Evolutionary conservation across 1,140 invertebrate genomes (phyloP).

Genomic region (Chionoecetes opilio): DNA sequence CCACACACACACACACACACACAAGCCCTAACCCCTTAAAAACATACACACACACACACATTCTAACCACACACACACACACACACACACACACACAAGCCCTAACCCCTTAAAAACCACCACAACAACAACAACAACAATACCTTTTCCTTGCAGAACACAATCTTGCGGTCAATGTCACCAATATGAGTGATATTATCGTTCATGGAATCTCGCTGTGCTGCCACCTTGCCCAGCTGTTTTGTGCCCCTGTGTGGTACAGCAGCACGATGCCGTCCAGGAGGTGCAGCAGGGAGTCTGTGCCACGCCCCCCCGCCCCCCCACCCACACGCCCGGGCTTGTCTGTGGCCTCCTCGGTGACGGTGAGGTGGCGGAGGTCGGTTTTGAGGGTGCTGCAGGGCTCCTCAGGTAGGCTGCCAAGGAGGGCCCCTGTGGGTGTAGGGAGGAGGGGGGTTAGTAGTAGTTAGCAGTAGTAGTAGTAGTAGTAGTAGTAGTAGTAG

Average conservation of each 20-base stretch:
- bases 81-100: too few species aligned
- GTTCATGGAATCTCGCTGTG: conserved; percentile 86
- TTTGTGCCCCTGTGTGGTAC: conserved; percentile 89
- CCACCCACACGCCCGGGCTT: conserved; percentile 42
- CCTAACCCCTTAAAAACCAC: neutral
- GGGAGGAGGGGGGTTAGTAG: too few species aligned
- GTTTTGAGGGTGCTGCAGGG: too few species aligned
- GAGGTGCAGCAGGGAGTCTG: conserved; percentile 85
- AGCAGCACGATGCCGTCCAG: conserved; percentile 89
- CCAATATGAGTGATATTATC: conserved; percentile 86
- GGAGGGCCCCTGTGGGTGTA: too few species aligned
- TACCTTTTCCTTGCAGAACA: conserved; percentile 81
- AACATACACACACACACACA: too few species aligned
- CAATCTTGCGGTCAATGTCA: conserved; percentile 85
- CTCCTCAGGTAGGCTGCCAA: too few species aligned
- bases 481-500: too few species aligned
- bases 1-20: too few species aligned
- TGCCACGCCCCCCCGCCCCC: neutral
- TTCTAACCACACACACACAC: too few species aligned
- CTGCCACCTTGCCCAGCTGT: conserved; percentile 88
- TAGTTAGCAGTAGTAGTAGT: too few species aligned
- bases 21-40: too few species aligned
- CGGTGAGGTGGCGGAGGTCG: too few species aligned
- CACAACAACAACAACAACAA: neutral
- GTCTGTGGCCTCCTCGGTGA: conserved; percentile 59